These are phyloP conservation scores for Tringa solitaria DNA, from an alignment of 2,113 vertebrate species.

Conservation along the genomic window DNA sequence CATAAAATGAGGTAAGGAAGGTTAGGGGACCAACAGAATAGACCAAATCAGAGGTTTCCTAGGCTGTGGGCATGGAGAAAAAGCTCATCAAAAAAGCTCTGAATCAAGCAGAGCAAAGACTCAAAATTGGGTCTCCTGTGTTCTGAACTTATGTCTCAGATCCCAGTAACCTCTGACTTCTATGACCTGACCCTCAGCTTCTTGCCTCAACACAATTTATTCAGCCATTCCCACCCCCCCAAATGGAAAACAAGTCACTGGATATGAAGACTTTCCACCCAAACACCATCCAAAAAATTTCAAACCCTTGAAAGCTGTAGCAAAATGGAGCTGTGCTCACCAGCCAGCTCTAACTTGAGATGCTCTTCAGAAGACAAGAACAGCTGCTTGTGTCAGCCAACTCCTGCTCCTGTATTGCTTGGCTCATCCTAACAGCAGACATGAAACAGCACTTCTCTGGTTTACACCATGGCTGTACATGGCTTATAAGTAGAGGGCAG, in stretches of 20 bases:
- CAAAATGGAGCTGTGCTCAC: not conserved
- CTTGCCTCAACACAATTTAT: not conserved
- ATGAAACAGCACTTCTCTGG: not conserved
- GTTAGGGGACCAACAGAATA: not conserved
- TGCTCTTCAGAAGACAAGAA: slow-evolving; percentile 20
- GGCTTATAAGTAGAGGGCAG: not conserved
- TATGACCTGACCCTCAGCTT: not conserved
- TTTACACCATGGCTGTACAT: not conserved
- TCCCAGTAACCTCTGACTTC: not conserved
- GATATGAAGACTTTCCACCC: not conserved
- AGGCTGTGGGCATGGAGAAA: not conserved
- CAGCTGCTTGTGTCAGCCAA: slow-evolving; percentile 19
- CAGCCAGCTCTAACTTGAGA: not conserved
- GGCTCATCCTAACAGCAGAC: not conserved
- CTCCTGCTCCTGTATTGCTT: not conserved
- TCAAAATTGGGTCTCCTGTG: not conserved
- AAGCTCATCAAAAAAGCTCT: not conserved
- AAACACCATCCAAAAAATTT: fast-evolving
- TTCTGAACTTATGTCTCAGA: not conserved
- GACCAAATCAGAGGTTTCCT: not conserved
- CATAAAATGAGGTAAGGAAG: not conserved
- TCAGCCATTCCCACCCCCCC: no score
- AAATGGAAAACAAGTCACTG: not conserved
- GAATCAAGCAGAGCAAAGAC: not conserved
- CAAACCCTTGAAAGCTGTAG: not conserved